Percentiles rank a stretch among this genome's conserved stretches.
Conservation (phyloP, 92 coral and sea anemone species). For the Bergia sp. region DNA sequence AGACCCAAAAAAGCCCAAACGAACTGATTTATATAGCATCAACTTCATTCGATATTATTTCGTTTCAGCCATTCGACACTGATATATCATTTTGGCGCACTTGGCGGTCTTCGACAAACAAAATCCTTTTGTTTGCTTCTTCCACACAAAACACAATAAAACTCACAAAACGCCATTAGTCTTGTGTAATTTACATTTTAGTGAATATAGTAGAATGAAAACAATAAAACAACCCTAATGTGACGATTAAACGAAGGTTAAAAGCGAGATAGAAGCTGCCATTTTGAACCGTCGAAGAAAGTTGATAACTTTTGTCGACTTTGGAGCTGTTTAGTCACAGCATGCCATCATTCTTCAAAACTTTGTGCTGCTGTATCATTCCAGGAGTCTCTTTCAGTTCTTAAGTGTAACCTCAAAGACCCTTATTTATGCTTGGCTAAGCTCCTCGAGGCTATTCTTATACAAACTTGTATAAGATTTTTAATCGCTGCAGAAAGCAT, state of each 20-base stretch:
- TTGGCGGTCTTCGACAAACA: slow-evolving; percentile 31
- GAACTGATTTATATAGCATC: neutral
- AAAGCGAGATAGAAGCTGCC: neutral
- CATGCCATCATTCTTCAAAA: slow-evolving; percentile 5
- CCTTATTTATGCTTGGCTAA: slow-evolving; percentile 1
- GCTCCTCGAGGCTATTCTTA: slow-evolving; percentile 9
- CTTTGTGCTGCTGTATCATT: neutral
- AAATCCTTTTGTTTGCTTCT: slow-evolving; percentile 27
- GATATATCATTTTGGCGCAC: slow-evolving; percentile 26
- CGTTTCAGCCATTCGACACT: slow-evolving; percentile 3
- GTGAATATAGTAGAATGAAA: neutral
- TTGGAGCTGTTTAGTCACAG: neutral
- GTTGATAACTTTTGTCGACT: no score
- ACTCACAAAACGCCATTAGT: slow-evolving; percentile 26
- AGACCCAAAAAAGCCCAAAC: neutral
- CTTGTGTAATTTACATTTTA: slow-evolving; percentile 41
- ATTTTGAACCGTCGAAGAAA: neutral
- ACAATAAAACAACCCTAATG: neutral
- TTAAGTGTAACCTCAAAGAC: slow-evolving; percentile 6
- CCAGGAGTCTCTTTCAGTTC: slow-evolving; percentile 12
- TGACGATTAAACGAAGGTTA: neutral
- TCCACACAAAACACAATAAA: slow-evolving; percentile 25
- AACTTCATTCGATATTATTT: neutral
- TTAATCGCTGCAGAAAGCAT: neutral
- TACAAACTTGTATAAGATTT: neutral